phyloP scores from a whole-genome alignment of 1,140 invertebrate genomes.

The Spodoptera litura region DNA sequence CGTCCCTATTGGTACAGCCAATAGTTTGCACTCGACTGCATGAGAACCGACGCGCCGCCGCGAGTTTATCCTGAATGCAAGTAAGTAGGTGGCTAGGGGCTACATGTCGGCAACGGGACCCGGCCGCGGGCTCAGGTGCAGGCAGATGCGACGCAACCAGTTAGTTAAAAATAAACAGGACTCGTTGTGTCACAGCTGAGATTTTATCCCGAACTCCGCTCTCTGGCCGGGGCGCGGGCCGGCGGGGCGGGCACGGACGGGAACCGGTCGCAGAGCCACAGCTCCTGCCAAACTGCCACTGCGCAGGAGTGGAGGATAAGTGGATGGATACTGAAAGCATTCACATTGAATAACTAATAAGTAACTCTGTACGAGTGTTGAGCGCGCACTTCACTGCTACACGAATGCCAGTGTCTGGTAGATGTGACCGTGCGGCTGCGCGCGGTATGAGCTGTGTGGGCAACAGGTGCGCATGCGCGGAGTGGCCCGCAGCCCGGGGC shows the following conservation, averaged over 20 bases:
- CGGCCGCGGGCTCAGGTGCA: slow-evolving; percentile 55
- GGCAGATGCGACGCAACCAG: slow-evolving; percentile 69
- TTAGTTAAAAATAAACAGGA: slow-evolving; percentile 76
- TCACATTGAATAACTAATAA: too few species aligned
- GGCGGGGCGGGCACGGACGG: not conserved
- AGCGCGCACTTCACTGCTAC: too few species aligned
- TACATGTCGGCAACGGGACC: slow-evolving; percentile 17
- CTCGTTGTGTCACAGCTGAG: slow-evolving; percentile 42
- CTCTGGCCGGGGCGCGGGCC: slow-evolving; percentile 29
- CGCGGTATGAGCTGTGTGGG: not conserved
- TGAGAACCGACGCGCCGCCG: too few species aligned
- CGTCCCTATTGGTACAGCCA: too few species aligned
- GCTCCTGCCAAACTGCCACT: not conserved
- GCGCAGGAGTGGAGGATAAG: too few species aligned
- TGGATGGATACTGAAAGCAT: too few species aligned
- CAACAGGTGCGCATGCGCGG: not conserved
- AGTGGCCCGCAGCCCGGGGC: not conserved
- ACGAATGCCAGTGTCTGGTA: too few species aligned
- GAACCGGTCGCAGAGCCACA: slow-evolving; percentile 19
- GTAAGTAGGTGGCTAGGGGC: not conserved
- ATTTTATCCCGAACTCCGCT: slow-evolving; percentile 33
- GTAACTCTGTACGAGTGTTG: too few species aligned
- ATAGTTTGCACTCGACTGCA: too few species aligned
- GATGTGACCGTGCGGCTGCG: too few species aligned
- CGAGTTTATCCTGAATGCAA: too few species aligned